Evolutionary conservation across 2,888 invertebrate genomes (phyloP), one percentile per base, ranked within the genome.

Genomic region (Tubulanus polymorphus): DNA sequence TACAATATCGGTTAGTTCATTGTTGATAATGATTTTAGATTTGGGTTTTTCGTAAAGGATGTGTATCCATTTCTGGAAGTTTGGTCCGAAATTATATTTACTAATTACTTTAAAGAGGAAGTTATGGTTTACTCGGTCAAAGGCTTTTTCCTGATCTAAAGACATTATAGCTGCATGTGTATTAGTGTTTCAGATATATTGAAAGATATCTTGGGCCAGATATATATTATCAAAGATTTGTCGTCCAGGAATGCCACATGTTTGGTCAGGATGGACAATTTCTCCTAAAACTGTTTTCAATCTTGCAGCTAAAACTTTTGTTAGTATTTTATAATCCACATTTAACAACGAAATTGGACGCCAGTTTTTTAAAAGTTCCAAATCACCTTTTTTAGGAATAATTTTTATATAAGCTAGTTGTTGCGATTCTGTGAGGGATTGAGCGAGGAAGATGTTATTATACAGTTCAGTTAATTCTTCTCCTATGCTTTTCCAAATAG

Each of bases 81-180:
- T 37, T 25, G 51, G 25, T 25, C 58, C 51, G 61, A 67, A 64
- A n/a, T 62, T 61, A 54, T 60, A 65, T 8, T 55, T 28, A 6
- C 48, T 2, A 32, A 67, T 46, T 3, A 53, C 53, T 46, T 60
- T 50, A 55, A 58, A 61, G 20, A 67, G n/a, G 53, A 55, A 65
- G 18, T 56, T 51, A 51, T 62, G 61, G 27, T 53, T 58, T 10
- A 65, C 65, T 37, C 64, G 51, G 48, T 66, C 64, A 37, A 66
- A 66, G 1, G 64, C 64, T 37, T 66, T 67, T 41, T 62, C 63
- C 51, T 66, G 67, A 45, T 67, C 66, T 30, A 64, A 32, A 55
- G 37, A 51, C 30, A 64, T 60, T 48, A 64, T 62, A 37, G 54
- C 55, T 27, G 59, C 54, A 37, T 48, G 20, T 23, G 59, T 27